Evolutionary conservation across 2,113 vertebrate genomes (phyloP), one percentile per base, ranked within the genome.

Genomic region (Zosterops pallidus): DNA sequence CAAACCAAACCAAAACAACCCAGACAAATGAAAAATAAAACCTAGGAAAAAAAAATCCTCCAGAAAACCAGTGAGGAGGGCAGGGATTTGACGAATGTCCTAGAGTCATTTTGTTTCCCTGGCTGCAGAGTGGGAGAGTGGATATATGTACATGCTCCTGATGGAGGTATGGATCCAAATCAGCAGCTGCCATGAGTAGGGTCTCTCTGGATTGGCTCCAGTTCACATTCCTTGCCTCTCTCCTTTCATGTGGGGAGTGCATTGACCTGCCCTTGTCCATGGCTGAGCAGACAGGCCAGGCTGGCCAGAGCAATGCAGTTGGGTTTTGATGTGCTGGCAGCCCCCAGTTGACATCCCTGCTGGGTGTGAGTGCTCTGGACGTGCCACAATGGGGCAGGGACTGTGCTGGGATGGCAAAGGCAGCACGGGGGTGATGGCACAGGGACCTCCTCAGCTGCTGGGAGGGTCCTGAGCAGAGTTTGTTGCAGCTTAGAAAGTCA

Each of bases 341-440:
- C 39, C 16, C 11, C 16, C 68, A 20, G 53, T 1, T 5, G 2
- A 24, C 21, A 4, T 33, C 49, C 63, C 72, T 59, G 35, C 15
- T 14, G 85, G 39, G 8, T 47, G 35, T 0, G 4, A 31, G 63
- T 31, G 44, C 31, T 21, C 50, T 1, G 3, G 33, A 16, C 1
- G 3, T 7, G n/a, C 75, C 41, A 9, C 2, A 23, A 0, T 0
- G 3, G 62, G 52, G 18, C 80, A 86, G n/a, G 19, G 44, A 7
- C 31, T 24, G 44, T 63, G 22, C 81, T 37, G 57, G 62, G 64
- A 20, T 1, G 8, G 71, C 4, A 2, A 4, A 6, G 4, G 35
- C 17, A 14, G 35, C 0, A 0, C 6, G 9, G 46, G 8, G 21
- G 2, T 10, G 5, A 24, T 1, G 33, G 11, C 39, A 41, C 42